phyloP scores from a whole-genome alignment of 2,888 invertebrate species.

The Chaitophorus viminalis region DNA sequence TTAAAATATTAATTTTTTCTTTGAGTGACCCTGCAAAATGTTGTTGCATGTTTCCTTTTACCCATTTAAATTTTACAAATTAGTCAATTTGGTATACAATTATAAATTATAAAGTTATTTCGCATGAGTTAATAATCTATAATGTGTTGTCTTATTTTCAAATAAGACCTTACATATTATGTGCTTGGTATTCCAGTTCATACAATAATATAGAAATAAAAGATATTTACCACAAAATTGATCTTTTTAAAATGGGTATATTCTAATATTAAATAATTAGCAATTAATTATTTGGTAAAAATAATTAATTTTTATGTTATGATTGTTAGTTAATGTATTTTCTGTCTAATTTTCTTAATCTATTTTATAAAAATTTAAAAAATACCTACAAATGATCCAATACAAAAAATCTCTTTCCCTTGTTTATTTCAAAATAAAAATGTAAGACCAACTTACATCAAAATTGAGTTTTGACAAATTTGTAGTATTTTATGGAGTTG shows the following conservation, averaged over 20 bases:
- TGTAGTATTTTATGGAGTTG: slow-evolving; percentile 58
- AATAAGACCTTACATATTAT: slow-evolving; percentile 4
- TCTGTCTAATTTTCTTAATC: neutral
- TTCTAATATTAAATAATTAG: neutral
- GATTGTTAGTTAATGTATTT: neutral
- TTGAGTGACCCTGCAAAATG: slow-evolving; percentile 48
- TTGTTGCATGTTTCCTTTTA: slow-evolving; percentile 57
- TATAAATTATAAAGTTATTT: slow-evolving; percentile 36
- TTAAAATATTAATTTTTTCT: slow-evolving; percentile 28
- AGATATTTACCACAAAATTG: neutral
- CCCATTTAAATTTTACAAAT: slow-evolving; percentile 33
- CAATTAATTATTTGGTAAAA: too few relatives aligned
- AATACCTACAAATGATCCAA: slow-evolving; percentile 8
- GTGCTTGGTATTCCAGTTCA: slow-evolving; percentile 6
- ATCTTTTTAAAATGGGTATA: neutral
- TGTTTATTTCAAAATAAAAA: slow-evolving; percentile 39
- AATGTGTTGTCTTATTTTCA: slow-evolving; percentile 35
- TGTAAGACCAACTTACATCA: neutral
- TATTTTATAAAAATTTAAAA: neutral
- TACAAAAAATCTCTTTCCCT: slow-evolving; percentile 2
- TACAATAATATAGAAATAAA: neutral
- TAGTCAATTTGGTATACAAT: slow-evolving; percentile 24
- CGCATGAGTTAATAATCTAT: slow-evolving; percentile 35
- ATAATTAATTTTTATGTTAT: too few relatives aligned
- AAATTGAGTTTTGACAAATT: slow-evolving; percentile 40